Conservation (phyloP, 2,888 invertebrate species). For the Drosophila greeni region DNA sequence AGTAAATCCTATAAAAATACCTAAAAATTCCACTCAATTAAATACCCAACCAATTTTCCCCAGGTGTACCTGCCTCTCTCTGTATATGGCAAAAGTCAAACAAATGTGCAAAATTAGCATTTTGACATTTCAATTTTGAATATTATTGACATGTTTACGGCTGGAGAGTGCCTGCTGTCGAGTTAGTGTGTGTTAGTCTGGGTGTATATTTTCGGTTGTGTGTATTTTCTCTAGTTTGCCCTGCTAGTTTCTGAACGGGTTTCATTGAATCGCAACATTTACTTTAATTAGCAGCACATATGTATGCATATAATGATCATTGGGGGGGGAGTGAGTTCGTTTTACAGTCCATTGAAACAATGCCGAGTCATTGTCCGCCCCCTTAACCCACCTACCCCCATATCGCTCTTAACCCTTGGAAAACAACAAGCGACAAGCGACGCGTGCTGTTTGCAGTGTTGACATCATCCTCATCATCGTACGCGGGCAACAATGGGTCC, state of each 20-base stretch:
- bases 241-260: conserved; percentile 21
- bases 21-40: background rate
- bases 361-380: conserved; percentile 54
- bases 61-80: conserved; percentile 12
- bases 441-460: conserved; percentile 58
- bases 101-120: conserved; percentile 71
- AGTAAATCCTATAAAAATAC: too few species aligned
- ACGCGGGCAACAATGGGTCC: conserved; percentile 26
- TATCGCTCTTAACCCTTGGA: conserved; percentile 14
- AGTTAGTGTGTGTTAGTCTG: background rate
- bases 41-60: background rate
- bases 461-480: conserved; percentile 55
- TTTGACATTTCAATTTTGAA: conserved; percentile 70
- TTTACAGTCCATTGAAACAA: conserved; percentile 62
- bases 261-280: conserved; percentile 63
- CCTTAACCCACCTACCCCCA: background rate
- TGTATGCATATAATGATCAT: conserved; percentile 27
- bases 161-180: background rate
- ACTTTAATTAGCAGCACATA: conserved; percentile 64
- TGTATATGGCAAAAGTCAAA: conserved; percentile 43
- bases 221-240: conserved; percentile 9
- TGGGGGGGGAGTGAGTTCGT: conserved; percentile 33
- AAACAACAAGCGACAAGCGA: conserved; percentile 38
- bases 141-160: conserved; percentile 68
- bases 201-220: conserved; percentile 28